These are phyloP conservation scores for Phymatocera aterrima DNA, from an alignment of 2,888 invertebrate genomes.

Conservation along the genomic window DNA sequence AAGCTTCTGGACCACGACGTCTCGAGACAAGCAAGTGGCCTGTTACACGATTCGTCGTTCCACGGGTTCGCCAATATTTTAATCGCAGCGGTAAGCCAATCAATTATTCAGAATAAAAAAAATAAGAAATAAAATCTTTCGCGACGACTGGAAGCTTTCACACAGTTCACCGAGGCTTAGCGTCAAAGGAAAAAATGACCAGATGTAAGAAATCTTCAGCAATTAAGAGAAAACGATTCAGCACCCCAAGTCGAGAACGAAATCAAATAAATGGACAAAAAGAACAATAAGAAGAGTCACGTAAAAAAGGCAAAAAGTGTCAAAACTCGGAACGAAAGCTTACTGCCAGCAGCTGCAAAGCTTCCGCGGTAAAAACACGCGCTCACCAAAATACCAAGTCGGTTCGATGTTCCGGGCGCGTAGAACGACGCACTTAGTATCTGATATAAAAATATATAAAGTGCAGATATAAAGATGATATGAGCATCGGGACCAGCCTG, in stretches of 20 bases:
- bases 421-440: conserved; percentile 42
- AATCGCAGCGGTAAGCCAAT: conserved; percentile 25
- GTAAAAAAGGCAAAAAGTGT: conserved; percentile 23
- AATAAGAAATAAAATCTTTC: too few species aligned
- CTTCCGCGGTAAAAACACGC: conserved; percentile 45
- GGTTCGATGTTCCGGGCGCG: conserved; percentile 27
- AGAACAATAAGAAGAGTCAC: not conserved
- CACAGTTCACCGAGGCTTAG: not conserved
- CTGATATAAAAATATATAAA: conserved; percentile 47
- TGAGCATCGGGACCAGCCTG: conserved; percentile 14
- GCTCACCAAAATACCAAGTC: conserved; percentile 24
- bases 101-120: too few species aligned
- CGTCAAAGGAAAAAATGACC: not conserved
- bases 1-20: conserved; percentile 36
- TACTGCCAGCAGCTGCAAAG: conserved; percentile 46
- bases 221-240: conserved; percentile 23
- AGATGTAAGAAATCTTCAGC: not conserved
- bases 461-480: conserved; percentile 45
- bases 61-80: conserved; percentile 25
- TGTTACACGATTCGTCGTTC: conserved; percentile 30
- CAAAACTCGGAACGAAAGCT: conserved; percentile 29
- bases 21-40: conserved; percentile 40
- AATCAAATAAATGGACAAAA: conserved; percentile 47
- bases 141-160: not conserved
- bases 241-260: too few species aligned